phyloP scores from a whole-genome alignment of 2,888 invertebrate species.

The Leptopilina drosophilae region DNA sequence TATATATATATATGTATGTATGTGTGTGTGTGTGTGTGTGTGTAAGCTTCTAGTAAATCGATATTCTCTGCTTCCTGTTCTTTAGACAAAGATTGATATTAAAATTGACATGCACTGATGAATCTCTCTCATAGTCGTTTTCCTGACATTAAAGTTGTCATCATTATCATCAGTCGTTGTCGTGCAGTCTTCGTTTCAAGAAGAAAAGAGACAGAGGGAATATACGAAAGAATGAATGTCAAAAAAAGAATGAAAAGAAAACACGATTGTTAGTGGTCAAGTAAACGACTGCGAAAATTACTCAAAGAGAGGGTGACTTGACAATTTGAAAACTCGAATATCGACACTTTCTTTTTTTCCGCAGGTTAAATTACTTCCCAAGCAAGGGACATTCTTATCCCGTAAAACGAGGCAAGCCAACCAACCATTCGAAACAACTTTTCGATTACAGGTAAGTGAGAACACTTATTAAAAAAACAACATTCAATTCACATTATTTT shows the following conservation, averaged over 20 bases:
- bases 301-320: conserved; percentile 15
- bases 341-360: conserved; percentile 40
- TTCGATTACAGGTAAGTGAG: conserved; percentile 77
- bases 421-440: conserved; percentile 82
- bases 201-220: background rate
- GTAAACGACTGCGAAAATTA: background rate
- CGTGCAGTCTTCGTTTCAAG: background rate
- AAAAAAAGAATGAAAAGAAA: background rate
- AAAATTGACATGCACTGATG: conserved; percentile 29
- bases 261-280: conserved; percentile 10
- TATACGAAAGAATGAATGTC: background rate
- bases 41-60: conserved; percentile 18
- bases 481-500: background rate
- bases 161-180: conserved; percentile 10
- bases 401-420: conserved; percentile 72
- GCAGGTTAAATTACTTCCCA: conserved; percentile 74
- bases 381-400: conserved; percentile 70
- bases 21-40: too few relatives aligned
- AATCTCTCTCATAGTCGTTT: conserved; percentile 9
- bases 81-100: conserved; percentile 10
- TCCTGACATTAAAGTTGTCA: conserved; percentile 19
- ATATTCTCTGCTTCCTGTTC: conserved; percentile 6
- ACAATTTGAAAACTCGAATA: conserved; percentile 14
- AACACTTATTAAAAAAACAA: background rate
- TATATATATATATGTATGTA: too few relatives aligned